These are phyloP conservation scores for Drosophila anomalipes DNA, from an alignment of 2,888 invertebrate genomes.

Conservation along the genomic window DNA sequence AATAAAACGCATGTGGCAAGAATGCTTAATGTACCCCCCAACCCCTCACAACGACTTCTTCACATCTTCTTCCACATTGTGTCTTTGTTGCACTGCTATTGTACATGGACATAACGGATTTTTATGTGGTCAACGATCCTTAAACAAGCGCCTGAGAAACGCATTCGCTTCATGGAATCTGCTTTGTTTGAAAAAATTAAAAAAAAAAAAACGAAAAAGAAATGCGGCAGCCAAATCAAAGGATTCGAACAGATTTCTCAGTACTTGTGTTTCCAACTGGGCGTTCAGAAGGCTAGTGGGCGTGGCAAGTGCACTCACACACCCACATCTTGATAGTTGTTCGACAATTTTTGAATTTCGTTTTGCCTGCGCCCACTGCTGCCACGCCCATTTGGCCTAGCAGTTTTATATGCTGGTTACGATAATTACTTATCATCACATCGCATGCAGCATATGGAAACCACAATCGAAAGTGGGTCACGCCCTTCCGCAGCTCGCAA, in stretches of 20 bases:
- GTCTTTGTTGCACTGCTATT: conserved; percentile 11
- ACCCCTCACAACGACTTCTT: conserved; percentile 12
- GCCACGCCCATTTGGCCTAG: conserved; percentile 31
- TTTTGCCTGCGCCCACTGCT: conserved; percentile 19
- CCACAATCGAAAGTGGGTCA: conserved; percentile 48
- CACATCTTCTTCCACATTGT: conserved; percentile 11
- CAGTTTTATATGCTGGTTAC: conserved; percentile 22
- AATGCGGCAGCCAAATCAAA: conserved; percentile 41
- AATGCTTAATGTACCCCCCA: conserved; percentile 35
- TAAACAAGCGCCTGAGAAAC: conserved; percentile 43
- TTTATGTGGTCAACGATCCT: conserved; percentile 80
- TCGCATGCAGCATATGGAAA: conserved; percentile 1
- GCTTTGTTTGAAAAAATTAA: conserved; percentile 33
- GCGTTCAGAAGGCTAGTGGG: conserved; percentile 26
- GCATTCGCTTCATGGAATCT: conserved; percentile 46
- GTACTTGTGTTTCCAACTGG: conserved; percentile 3
- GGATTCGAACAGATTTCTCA: conserved; percentile 43
- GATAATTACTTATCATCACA: conserved; percentile 38
- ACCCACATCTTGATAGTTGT: conserved; percentile 29
- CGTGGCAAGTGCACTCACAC: conserved; percentile 32
- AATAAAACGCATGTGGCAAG: conserved; percentile 63
- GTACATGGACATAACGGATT: conserved; percentile 70
- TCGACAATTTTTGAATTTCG: conserved; percentile 14
- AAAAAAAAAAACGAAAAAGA: conserved; percentile 5
- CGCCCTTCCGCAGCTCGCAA: conserved; percentile 17